phyloP scores from a whole-genome alignment of 92 coral and sea anemone genomes.

The Virgularia gustaviana region DNA sequence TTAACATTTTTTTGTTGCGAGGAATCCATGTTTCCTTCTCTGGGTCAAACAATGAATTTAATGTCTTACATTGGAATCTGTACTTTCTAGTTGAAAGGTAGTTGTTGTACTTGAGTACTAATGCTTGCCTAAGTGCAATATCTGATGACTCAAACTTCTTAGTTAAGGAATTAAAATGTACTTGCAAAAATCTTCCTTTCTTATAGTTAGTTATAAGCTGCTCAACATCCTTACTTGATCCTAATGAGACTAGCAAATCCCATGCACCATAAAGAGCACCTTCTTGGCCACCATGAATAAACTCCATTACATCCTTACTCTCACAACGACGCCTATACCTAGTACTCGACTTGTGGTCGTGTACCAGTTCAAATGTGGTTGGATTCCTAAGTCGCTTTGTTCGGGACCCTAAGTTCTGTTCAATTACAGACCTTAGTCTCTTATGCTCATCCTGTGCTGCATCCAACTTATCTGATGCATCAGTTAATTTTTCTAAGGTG shows the following conservation, averaged over 20 bases:
- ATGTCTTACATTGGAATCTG: background rate
- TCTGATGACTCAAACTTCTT: conserved; percentile 24
- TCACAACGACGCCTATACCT: conserved; percentile 1
- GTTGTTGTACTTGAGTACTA: conserved; percentile 1
- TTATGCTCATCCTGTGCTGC: background rate
- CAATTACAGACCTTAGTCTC: background rate
- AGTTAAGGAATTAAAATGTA: conserved; percentile 31
- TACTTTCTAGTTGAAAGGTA: background rate
- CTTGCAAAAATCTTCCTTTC: conserved; percentile 50
- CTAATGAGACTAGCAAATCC: background rate
- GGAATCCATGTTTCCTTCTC: conserved; percentile 7
- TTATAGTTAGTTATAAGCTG: conserved; percentile 47
- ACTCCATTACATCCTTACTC: background rate
- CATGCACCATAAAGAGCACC: conserved; percentile 8
- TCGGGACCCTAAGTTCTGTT: background rate
- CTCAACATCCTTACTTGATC: conserved; percentile 12
- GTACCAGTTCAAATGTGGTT: background rate
- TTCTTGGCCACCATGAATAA: background rate
- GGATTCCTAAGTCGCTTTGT: background rate
- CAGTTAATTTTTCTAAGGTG: background rate
- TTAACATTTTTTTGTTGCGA: background rate
- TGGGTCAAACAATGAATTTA: background rate
- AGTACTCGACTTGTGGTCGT: background rate
- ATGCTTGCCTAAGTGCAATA: conserved; percentile 17
- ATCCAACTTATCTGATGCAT: background rate